These are phyloP conservation scores for Muricea muricata DNA, from an alignment of 92 coral and sea anemone genomes.

Conservation along the genomic window DNA sequence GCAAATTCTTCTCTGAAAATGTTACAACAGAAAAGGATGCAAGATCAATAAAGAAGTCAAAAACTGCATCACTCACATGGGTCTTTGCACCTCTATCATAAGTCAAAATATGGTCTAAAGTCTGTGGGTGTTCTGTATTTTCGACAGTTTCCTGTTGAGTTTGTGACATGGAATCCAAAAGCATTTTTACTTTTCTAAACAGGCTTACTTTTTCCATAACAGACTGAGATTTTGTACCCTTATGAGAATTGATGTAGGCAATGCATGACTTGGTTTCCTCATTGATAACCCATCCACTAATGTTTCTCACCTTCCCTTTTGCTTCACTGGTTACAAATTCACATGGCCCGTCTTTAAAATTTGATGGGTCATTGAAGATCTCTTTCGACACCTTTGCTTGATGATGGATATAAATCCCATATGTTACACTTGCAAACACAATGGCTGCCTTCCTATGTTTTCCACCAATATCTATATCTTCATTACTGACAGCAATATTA, in stretches of 20 bases:
- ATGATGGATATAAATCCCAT: conserved; percentile 7
- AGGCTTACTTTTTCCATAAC: background rate
- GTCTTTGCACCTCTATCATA: conserved; percentile 46
- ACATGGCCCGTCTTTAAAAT: conserved; percentile 38
- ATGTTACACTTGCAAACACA: conserved; percentile 25
- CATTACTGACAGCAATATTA: background rate
- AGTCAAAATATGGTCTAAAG: conserved; percentile 17
- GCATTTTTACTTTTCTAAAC: background rate
- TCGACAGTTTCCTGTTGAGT: background rate
- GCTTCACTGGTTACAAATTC: conserved; percentile 43
- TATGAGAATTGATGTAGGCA: conserved; percentile 24
- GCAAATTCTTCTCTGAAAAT: conserved; percentile 30
- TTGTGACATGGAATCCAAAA: conserved; percentile 14
- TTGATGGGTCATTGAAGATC: conserved; percentile 24
- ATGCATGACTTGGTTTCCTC: conserved; percentile 28
- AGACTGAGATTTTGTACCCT: background rate
- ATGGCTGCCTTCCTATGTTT: conserved; percentile 33
- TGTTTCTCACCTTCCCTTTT: conserved; percentile 42
- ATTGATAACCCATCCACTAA: conserved; percentile 37
- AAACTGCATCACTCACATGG: conserved; percentile 18
- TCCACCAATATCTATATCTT: conserved; percentile 34
- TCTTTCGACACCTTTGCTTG: conserved; percentile 31
- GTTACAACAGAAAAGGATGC: background rate
- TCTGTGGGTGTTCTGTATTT: conserved; percentile 30
- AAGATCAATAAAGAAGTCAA: conserved; percentile 34